Evolutionary conservation across 2,113 vertebrate genomes (phyloP).

Genomic region (Notothenia rossii): DNA sequence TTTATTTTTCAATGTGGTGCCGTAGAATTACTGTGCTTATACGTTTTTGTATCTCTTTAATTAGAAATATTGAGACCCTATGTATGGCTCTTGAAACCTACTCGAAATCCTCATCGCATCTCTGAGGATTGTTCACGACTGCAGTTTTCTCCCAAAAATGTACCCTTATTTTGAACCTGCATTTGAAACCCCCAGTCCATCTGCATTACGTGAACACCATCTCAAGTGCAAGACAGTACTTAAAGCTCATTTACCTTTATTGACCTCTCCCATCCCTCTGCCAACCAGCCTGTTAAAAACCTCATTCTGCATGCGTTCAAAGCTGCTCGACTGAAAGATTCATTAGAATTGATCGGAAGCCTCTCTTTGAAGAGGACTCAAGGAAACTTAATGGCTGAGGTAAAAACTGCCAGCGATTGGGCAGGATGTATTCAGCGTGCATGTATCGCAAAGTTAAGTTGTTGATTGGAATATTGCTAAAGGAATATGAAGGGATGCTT

Average conservation of each 20-base stretch:
- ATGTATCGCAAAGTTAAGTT: slow-evolving; percentile 75
- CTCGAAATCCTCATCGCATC: not conserved
- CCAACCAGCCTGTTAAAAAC: slow-evolving; percentile 76
- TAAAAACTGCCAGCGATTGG: slow-evolving; percentile 64
- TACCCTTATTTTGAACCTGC: slow-evolving; percentile 38
- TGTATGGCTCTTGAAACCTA: not conserved
- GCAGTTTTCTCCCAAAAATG: slow-evolving; percentile 4
- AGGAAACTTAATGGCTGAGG: slow-evolving; percentile 76
- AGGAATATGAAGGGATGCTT: slow-evolving; percentile 41
- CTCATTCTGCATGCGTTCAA: slow-evolving; percentile 72
- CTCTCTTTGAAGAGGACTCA: slow-evolving; percentile 77
- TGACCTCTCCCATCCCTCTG: slow-evolving; percentile 71
- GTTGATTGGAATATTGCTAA: slow-evolving; percentile 63
- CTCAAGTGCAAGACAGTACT: slow-evolving; percentile 63
- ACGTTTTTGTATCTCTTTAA: not conserved
- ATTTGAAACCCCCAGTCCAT: slow-evolving; percentile 32
- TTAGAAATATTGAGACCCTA: not conserved
- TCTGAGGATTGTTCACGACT: not conserved
- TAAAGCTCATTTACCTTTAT: slow-evolving; percentile 77
- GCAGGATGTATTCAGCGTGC: slow-evolving; percentile 66
- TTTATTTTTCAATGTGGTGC: slow-evolving; percentile 37
- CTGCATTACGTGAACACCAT: slow-evolving; percentile 56
- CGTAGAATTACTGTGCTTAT: slow-evolving; percentile 24
- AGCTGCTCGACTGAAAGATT: slow-evolving; percentile 77
- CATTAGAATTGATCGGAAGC: slow-evolving; percentile 81